Evolutionary conservation across 2,888 invertebrate genomes (phyloP).

Genomic region (Drosophila paramelanica): DNA sequence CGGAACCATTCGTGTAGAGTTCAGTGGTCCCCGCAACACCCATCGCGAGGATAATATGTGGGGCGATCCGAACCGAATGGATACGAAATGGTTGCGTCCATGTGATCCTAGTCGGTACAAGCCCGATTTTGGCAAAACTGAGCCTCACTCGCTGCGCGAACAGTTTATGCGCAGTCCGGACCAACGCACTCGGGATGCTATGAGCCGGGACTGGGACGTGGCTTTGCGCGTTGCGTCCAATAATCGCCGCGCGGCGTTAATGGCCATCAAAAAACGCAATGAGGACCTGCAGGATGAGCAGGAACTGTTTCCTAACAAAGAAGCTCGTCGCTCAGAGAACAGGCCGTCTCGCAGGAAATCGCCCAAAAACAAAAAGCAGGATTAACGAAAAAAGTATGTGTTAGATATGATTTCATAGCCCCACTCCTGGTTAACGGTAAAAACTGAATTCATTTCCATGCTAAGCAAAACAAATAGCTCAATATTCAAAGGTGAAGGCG

Average conservation of each 20-base stretch:
- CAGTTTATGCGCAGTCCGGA: conserved; percentile 65
- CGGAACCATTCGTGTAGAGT: background rate
- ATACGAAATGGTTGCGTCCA: conserved; percentile 50
- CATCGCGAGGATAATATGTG: conserved; percentile 60
- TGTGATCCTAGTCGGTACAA: conserved; percentile 37
- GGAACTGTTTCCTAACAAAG: background rate
- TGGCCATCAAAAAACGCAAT: background rate
- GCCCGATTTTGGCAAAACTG: conserved; percentile 55
- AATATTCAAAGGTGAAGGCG: background rate
- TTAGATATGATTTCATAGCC: background rate
- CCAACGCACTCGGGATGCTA: conserved; percentile 41
- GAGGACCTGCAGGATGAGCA: background rate
- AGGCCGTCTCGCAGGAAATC: background rate
- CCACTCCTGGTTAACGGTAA: background rate
- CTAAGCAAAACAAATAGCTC: background rate
- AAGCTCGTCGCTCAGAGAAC: background rate
- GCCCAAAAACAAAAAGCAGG: background rate
- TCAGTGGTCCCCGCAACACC: background rate
- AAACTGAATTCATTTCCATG: background rate
- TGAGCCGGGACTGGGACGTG: conserved; percentile 43
- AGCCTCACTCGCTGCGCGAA: conserved; percentile 45
- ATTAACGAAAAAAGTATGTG: background rate
- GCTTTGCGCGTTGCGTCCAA: conserved; percentile 10
- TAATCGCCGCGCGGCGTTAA: background rate
- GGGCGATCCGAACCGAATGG: conserved; percentile 20